Evolutionary conservation across 2,888 invertebrate genomes (phyloP).

Genomic region (Drosophila nr. fundita): DNA sequence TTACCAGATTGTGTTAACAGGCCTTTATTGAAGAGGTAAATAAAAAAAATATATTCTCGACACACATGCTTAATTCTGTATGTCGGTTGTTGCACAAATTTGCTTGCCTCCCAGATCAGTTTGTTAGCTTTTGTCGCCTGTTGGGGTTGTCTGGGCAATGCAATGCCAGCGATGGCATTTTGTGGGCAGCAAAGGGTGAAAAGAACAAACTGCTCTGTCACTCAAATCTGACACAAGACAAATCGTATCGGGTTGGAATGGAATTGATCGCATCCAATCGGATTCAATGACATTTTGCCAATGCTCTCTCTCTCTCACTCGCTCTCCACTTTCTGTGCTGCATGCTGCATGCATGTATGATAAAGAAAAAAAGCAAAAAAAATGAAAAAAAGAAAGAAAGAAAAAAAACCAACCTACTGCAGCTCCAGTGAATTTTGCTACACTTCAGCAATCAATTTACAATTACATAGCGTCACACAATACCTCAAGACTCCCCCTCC

Average conservation of each 20-base stretch:
- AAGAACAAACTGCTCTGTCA: conserved; percentile 76
- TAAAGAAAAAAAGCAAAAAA: background rate
- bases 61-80: too few species aligned
- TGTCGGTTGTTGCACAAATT: background rate
- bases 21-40: background rate
- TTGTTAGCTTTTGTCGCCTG: conserved; percentile 35
- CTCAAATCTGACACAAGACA: conserved; percentile 83
- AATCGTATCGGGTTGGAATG: conserved; percentile 72
- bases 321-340: background rate
- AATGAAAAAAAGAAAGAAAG: background rate
- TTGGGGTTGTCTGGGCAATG: conserved; percentile 1
- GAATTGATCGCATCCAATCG: conserved; percentile 59
- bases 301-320: conserved; percentile 1
- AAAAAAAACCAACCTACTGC: conserved; percentile 6
- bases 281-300: conserved; percentile 37
- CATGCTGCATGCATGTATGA: background rate
- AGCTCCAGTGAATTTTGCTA: conserved; percentile 55
- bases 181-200: conserved; percentile 26
- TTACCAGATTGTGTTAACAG: too few species aligned
- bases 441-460: conserved; percentile 76
- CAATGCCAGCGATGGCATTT: conserved; percentile 21
- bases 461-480: conserved; percentile 61
- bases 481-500: conserved; percentile 15
- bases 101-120: background rate
- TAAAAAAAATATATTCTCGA: background rate